phyloP scores from a whole-genome alignment of 2,113 vertebrate genomes.

The Perognathus longimembris region DNA sequence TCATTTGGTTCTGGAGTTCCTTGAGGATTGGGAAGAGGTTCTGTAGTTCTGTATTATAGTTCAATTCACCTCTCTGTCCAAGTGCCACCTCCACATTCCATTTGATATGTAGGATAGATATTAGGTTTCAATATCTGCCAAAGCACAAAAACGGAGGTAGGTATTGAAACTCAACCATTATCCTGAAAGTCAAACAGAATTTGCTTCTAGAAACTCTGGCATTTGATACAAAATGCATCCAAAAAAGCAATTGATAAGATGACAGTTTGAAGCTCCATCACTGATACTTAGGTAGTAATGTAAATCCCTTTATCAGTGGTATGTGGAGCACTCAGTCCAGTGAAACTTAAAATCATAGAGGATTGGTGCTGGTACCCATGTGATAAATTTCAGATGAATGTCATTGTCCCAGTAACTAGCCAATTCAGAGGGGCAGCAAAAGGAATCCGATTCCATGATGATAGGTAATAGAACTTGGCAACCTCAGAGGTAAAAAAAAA shows the following conservation, averaged over 20 bases:
- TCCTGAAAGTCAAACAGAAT: neutral
- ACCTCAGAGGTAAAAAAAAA: neutral
- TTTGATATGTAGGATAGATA: no score
- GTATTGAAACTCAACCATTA: neutral
- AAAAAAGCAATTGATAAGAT: neutral
- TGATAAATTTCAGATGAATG: neutral
- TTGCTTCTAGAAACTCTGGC: constrained; percentile 16
- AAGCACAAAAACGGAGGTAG: neutral
- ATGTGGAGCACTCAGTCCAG: neutral
- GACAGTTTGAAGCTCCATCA: neutral
- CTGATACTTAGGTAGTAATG: neutral
- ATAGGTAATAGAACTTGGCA: neutral
- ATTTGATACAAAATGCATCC: neutral
- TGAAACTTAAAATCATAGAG: neutral
- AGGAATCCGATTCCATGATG: neutral
- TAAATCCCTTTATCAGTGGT: neutral
- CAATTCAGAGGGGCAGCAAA: neutral
- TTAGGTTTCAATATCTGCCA: no score
- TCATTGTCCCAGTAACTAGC: neutral
- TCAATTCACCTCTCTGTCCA: neutral
- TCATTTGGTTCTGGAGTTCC: no score
- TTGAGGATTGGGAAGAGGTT: neutral
- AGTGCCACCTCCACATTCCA: neutral
- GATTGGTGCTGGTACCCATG: no score
- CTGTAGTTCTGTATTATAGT: neutral